Conservation (phyloP, 2,888 invertebrate genomes). For the Timandra comae region DNA sequence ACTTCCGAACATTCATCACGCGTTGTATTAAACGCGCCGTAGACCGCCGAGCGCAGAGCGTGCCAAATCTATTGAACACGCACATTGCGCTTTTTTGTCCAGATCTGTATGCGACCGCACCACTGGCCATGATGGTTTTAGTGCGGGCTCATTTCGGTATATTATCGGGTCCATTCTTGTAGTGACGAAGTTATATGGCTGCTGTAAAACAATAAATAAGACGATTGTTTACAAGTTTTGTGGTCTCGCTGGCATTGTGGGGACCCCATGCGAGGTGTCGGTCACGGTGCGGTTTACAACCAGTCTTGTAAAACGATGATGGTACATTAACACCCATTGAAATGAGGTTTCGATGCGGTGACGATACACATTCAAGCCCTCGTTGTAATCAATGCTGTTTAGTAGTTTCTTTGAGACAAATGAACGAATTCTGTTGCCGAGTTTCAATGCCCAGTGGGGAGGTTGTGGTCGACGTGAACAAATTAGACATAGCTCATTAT, state of each 20-base stretch:
- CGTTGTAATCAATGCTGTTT: constrained; percentile 35
- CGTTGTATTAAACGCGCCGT: constrained; percentile 38
- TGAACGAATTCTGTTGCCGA: constrained; percentile 27
- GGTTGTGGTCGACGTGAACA: constrained; percentile 32
- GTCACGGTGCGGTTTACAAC: constrained; percentile 40
- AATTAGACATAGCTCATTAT: constrained; percentile 40
- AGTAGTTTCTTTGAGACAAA: constrained; percentile 39
- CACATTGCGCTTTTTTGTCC: constrained; percentile 41
- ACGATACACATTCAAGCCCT: constrained; percentile 34
- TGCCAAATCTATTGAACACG: constrained; percentile 52
- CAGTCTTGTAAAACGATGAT: constrained; percentile 49
- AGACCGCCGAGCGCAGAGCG: constrained; percentile 42
- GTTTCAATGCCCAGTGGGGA: constrained; percentile 41
- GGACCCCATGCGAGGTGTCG: constrained; percentile 58
- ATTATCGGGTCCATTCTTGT: constrained; percentile 52
- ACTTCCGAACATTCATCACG: constrained; percentile 68
- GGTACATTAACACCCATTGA: constrained; percentile 43
- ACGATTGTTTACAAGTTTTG: constrained; percentile 61
- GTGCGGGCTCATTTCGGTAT: constrained; percentile 60
- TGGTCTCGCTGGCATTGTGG: constrained; percentile 37
- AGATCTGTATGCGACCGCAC: constrained; percentile 16
- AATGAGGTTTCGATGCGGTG: constrained; percentile 42
- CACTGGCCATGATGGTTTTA: constrained; percentile 68
- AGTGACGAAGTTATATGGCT: constrained; percentile 60
- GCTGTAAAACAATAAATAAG: constrained; percentile 73